phyloP scores from a whole-genome alignment of 2,113 vertebrate species.

The Ursus arctos region DNA sequence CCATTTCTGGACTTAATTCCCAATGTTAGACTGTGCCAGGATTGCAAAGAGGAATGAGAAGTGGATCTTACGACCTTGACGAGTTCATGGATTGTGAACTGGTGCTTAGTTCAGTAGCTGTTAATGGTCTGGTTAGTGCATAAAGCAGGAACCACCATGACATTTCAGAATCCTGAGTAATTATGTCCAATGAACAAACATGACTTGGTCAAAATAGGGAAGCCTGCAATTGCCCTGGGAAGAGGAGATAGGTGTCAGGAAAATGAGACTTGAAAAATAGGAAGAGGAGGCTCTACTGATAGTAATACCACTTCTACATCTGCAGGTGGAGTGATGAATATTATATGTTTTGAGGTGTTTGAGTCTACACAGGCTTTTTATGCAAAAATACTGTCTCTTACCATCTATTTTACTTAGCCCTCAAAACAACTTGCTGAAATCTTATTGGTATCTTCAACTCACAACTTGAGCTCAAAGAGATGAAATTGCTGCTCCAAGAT shows the following conservation, averaged over 20 bases:
- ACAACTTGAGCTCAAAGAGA: not conserved
- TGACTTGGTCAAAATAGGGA: conserved; percentile 2
- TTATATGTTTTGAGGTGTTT: not conserved
- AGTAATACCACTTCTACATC: not conserved
- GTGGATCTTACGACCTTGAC: not conserved
- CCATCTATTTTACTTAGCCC: not conserved
- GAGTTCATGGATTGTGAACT: not conserved
- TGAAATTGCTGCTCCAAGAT: conserved; percentile 43
- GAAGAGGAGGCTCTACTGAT: not conserved
- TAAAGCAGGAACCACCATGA: not conserved
- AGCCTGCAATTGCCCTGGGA: not conserved
- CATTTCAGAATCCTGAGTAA: not conserved
- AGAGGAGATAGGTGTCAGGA: not conserved
- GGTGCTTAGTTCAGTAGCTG: not conserved
- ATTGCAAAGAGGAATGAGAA: not conserved
- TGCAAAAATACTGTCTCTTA: not conserved
- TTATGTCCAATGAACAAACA: not conserved
- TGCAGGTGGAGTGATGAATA: not conserved
- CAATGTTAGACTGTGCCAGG: not conserved
- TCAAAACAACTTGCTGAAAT: not conserved
- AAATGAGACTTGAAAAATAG: not conserved
- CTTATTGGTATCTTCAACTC: not conserved
- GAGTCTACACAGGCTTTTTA: not conserved
- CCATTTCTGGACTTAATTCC: not conserved
- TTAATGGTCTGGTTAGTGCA: not conserved